Evolutionary conservation across 2,888 invertebrate species (phyloP), one percentile per base, ranked within the genome.

Genomic region (Seira sanloemensis): DNA sequence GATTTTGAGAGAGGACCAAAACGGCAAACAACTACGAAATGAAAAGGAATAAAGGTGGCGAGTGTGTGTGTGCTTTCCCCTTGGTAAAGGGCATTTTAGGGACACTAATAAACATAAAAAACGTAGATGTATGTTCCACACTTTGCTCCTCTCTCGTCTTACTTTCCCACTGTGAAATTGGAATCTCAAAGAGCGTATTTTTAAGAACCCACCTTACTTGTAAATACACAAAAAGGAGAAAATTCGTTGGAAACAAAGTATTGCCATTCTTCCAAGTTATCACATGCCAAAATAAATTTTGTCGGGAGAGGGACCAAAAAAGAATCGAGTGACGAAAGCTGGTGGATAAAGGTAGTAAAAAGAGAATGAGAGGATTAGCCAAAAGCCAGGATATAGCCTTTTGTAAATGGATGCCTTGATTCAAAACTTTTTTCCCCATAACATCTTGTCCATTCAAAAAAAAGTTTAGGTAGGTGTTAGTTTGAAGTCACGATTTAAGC

Each of bases 11-110:
- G 50, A 50, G 50, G 50, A 50, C 50, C 50, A 50, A 2, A 50
- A 50, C 50, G 50, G 50, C n/a, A 50, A 50, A 74, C n/a, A 75
- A 58, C 5, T n/a, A 25, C 23, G 46, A 67, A 46, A 54, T 54
- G 23, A 62, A 65, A 46, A 66, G 25, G 46, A 37, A 21, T 19
- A 78, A 66, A 76, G 66, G 27, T 58, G 71, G 72, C 72, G n/a
- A n/a, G n/a, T n/a, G n/a, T n/a, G n/a, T n/a, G n/a, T 76, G 23
- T 72, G 72, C 82, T 77, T 82, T 82, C 66, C 54, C 72, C 67
- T 77, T 82, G 24, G 18, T 77, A 67, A 77, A 82, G 76, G 76
- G 71, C 71, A 72, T 76, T 65, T 18, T 50, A 16, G 23, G 71
- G 65, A 73, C 27, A n/a, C 72, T 46, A 69, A 74, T 58, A 78